These are phyloP conservation scores for Hylaeus anthracinus DNA, from an alignment of 1,140 invertebrate genomes.

Conservation along the genomic window DNA sequence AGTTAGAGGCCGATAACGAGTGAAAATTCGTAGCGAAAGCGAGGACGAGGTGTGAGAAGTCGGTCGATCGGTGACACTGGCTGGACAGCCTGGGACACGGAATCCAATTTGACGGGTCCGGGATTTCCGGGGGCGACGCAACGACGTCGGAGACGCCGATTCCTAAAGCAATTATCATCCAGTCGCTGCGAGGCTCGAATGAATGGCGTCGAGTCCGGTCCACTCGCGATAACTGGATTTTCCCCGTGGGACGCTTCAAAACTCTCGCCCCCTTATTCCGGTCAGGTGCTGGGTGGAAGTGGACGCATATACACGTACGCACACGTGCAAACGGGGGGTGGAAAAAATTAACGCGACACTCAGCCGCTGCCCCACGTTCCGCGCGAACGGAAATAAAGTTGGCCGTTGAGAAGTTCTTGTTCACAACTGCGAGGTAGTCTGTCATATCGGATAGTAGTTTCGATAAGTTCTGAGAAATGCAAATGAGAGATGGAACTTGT, in stretches of 20 bases:
- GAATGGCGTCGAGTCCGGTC: conserved; percentile 36
- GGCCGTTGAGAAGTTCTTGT: background rate
- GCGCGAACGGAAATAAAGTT: conserved; percentile 7
- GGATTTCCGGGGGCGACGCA: conserved; percentile 12
- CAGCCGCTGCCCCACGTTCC: background rate
- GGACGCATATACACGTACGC: too few relatives aligned
- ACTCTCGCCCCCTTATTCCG: conserved; percentile 24
- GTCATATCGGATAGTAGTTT: too few relatives aligned
- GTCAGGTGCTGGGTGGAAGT: background rate
- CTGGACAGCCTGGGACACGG: background rate
- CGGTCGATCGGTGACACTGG: background rate
- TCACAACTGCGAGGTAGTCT: conserved; percentile 4
- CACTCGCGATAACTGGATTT: conserved; percentile 55
- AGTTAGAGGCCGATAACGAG: too few relatives aligned
- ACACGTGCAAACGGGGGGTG: too few relatives aligned
- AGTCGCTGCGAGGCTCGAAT: conserved; percentile 15
- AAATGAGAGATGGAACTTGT: too few relatives aligned
- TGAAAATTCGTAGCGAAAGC: background rate
- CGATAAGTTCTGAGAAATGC: too few relatives aligned
- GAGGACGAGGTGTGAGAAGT: background rate
- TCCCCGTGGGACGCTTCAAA: conserved; percentile 39
- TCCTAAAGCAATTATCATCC: conserved; percentile 54
- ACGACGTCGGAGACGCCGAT: conserved; percentile 30
- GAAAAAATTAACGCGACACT: background rate
- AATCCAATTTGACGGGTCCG: conserved; percentile 28